These are phyloP conservation scores for Stegostoma tigrinum DNA, from an alignment of 2,113 vertebrate genomes.

Conservation along the genomic window DNA sequence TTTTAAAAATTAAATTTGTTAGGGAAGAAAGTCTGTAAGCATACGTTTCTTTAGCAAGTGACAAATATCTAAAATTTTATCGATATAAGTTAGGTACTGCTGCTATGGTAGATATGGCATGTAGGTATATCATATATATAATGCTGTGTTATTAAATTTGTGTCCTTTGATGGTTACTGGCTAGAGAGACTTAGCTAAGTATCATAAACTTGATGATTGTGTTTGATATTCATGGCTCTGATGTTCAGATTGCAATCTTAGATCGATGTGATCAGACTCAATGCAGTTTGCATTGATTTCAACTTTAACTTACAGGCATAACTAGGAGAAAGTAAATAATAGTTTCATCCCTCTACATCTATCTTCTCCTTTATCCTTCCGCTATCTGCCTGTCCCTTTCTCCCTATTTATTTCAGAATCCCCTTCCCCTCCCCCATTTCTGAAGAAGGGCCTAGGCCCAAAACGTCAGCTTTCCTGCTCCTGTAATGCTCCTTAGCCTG, in stretches of 20 bases:
- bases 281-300: background rate
- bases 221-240: slow-evolving; percentile 8
- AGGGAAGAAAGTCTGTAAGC: background rate
- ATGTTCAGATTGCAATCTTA: background rate
- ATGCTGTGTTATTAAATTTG: background rate
- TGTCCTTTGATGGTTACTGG: background rate
- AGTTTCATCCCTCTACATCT: no score
- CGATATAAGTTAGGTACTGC: no score
- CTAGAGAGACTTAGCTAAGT: background rate
- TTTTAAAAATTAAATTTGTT: background rate
- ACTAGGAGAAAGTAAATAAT: background rate
- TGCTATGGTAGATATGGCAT: background rate
- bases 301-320: background rate
- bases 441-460: no score
- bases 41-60: background rate
- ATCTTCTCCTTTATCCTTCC: no score
- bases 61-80: background rate
- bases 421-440: no score
- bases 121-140: background rate
- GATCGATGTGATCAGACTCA: background rate
- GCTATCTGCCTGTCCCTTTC: no score
- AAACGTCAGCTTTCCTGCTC: no score
- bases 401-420: no score
- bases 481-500: no score
- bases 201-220: background rate